These are phyloP conservation scores for Gavia stellata DNA, from an alignment of 2,113 vertebrate genomes.

Conservation along the genomic window DNA sequence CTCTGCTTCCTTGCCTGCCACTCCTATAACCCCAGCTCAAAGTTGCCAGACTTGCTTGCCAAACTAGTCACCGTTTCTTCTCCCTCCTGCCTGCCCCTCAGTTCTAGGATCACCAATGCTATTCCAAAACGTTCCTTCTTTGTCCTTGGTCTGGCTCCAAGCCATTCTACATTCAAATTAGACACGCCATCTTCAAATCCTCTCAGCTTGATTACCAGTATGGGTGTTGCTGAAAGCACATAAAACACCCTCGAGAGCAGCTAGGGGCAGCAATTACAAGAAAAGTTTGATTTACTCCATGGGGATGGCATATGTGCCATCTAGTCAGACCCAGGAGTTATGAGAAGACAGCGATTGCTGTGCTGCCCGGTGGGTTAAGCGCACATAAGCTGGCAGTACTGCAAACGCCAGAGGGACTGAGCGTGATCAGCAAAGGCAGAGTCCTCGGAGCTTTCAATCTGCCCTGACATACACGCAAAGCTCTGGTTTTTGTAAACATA, in stretches of 20 bases:
- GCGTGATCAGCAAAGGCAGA: neutral
- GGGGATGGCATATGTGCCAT: neutral
- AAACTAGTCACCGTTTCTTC: neutral
- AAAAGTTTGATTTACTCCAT: neutral
- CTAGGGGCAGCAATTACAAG: neutral
- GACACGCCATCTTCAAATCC: neutral
- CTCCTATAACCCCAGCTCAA: neutral
- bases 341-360: neutral
- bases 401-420: fast-evolving
- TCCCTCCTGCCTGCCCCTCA: neutral
- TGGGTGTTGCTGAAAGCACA: neutral
- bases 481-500: fast-evolving
- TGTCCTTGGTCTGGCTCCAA: neutral
- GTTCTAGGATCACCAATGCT: neutral
- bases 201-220: neutral
- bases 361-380: fast-evolving
- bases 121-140: neutral
- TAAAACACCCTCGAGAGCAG: neutral
- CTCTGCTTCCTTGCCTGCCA: neutral
- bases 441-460: neutral
- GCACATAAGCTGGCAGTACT: neutral
- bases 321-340: neutral
- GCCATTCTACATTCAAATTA: neutral
- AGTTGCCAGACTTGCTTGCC: neutral
- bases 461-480: neutral